Evolutionary conservation across 2,888 invertebrate genomes (phyloP).

Genomic region (Lepidochrysops patricia): DNA sequence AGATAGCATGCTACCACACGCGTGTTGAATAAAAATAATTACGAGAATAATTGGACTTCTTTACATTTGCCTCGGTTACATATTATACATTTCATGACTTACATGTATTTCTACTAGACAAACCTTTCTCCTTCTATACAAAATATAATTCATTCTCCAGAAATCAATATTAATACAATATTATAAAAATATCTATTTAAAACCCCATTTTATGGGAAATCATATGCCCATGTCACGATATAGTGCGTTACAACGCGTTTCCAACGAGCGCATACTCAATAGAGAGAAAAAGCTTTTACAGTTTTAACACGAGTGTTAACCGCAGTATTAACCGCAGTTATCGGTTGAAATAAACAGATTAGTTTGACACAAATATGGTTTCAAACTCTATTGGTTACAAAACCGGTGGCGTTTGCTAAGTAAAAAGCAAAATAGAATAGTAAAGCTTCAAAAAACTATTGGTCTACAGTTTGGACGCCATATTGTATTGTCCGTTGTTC

Average conservation of each 20-base stretch:
- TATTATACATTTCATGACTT: neutral
- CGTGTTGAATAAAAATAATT: no score
- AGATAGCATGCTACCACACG: no score
- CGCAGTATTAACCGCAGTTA: no score
- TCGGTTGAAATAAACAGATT: no score
- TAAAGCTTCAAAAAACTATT: conserved; percentile 28
- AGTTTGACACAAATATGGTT: no score
- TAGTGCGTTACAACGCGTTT: neutral
- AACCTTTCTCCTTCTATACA: neutral
- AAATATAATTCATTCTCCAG: conserved; percentile 2
- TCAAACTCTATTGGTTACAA: no score
- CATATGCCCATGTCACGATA: conserved; percentile 5
- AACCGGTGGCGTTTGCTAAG: neutral
- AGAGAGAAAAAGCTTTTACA: no score
- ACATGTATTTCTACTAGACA: neutral
- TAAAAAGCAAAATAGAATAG: conserved; percentile 8
- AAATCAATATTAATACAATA: conserved; percentile 4
- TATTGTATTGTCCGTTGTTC: conserved; percentile 19
- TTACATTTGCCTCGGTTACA: neutral
- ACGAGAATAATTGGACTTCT: no score
- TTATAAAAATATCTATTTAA: conserved; percentile 6
- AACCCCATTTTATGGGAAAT: conserved; percentile 6
- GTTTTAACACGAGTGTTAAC: no score
- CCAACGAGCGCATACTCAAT: no score
- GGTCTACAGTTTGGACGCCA: conserved; percentile 43